These are phyloP conservation scores for Trematocara marginatum DNA, from an alignment of 2,113 vertebrate species.

Conservation along the genomic window DNA sequence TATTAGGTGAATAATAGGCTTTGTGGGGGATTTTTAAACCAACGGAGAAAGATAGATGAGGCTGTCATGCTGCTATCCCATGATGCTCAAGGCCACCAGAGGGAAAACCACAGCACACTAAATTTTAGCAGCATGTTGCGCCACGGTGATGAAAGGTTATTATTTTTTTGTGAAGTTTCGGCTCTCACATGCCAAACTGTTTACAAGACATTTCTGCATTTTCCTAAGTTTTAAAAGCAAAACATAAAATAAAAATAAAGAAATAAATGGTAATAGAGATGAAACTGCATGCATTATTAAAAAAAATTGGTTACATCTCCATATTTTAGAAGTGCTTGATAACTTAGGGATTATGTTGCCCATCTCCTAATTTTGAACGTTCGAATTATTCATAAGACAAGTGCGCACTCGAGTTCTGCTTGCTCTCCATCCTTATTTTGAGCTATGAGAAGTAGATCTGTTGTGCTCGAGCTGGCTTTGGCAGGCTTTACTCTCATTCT, in stretches of 20 bases:
- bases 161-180: background rate
- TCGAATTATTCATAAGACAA: slow-evolving; percentile 11
- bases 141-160: background rate
- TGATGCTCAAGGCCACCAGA: background rate
- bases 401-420: background rate
- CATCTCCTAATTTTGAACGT: background rate
- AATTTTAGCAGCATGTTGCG: background rate
- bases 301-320: background rate
- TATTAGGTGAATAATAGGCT: slow-evolving; percentile 25
- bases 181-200: background rate
- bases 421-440: background rate
- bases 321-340: background rate
- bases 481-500: background rate
- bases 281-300: background rate
- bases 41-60: slow-evolving; percentile 31
- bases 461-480: background rate
- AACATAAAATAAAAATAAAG: background rate
- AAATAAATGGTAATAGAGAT: background rate
- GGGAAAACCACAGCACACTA: background rate
- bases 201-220: background rate
- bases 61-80: background rate
- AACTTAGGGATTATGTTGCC: background rate
- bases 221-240: background rate
- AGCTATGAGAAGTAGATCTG: background rate
- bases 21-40: slow-evolving; percentile 3